Percentiles rank a stretch among this genome's conserved stretches.
phyloP scores from a whole-genome alignment of 2,797 vertebrate genomes.

The Sebastes paucispinis region DNA sequence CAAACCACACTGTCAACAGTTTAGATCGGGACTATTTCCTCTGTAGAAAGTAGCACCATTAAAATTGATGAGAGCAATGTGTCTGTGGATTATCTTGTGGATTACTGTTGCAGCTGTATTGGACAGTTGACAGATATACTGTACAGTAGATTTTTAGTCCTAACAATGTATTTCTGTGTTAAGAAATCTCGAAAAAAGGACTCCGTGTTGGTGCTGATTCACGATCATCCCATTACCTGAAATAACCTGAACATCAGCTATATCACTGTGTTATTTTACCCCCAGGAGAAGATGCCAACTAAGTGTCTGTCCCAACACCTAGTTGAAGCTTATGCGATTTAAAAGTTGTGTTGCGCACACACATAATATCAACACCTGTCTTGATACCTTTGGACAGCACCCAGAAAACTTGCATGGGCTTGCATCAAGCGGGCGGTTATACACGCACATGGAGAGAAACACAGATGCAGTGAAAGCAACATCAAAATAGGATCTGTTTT shows the following conservation, averaged over 20 bases:
- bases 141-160: background rate
- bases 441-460: background rate
- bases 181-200: background rate
- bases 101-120: background rate
- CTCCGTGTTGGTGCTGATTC: background rate
- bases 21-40: background rate
- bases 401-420: constrained; percentile 10
- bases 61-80: background rate
- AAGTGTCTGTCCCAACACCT: background rate
- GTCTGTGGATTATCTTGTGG: background rate
- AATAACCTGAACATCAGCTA: background rate
- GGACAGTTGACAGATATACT: background rate
- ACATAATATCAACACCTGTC: constrained; percentile 34
- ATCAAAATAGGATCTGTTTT: background rate
- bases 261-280: background rate
- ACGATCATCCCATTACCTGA: background rate
- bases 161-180: background rate
- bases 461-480: background rate
- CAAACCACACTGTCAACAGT: background rate
- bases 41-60: background rate
- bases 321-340: constrained; percentile 11
- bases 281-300: background rate
- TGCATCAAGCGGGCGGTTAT: background rate
- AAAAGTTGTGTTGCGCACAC: background rate
- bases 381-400: constrained; percentile 5